A percentile compares a stretch with the other conserved stretches of the same genome.
phyloP scores from a whole-genome alignment of 2,113 vertebrate genomes.

The Speoplatyrhinus poulsoni region DNA sequence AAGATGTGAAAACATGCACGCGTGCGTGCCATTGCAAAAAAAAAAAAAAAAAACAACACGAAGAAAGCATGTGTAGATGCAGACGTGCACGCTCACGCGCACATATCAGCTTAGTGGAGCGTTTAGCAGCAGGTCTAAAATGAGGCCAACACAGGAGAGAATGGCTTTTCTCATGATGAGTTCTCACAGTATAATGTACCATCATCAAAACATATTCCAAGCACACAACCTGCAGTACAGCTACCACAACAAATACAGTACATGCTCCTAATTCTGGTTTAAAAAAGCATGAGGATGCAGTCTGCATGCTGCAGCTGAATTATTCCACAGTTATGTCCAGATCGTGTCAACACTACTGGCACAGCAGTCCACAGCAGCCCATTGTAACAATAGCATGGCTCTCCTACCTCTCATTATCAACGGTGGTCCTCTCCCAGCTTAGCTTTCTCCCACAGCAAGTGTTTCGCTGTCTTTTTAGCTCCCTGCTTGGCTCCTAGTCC shows the following conservation, averaged over 20 bases:
- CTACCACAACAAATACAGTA: slow-evolving; percentile 1
- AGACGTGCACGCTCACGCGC: slow-evolving; percentile 26
- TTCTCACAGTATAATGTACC: slow-evolving; percentile 45
- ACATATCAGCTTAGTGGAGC: slow-evolving; percentile 47
- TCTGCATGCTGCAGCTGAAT: background rate
- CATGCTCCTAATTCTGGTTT: background rate
- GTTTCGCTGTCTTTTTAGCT: slow-evolving; percentile 41
- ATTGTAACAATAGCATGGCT: background rate
- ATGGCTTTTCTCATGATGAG: slow-evolving; percentile 47
- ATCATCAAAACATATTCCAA: slow-evolving; percentile 39
- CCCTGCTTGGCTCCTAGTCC: slow-evolving; percentile 40
- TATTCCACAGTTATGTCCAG: slow-evolving; percentile 30
- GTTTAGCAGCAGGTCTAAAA: slow-evolving; percentile 54
- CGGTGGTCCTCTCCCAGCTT: slow-evolving; percentile 42
- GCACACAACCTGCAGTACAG: slow-evolving; percentile 23
- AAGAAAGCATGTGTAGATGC: slow-evolving; percentile 9
- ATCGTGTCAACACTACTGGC: background rate
- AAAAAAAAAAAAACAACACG: background rate
- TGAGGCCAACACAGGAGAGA: slow-evolving; percentile 59
- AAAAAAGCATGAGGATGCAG: background rate
- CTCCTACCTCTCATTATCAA: slow-evolving; percentile 77
- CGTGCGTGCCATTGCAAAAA: slow-evolving; percentile 1
- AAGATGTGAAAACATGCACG: background rate
- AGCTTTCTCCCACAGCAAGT: slow-evolving; percentile 20
- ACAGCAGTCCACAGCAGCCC: slow-evolving; percentile 26